Evolutionary conservation across 2,797 vertebrate genomes (phyloP).

Genomic region (Acanthopagrus latus): DNA sequence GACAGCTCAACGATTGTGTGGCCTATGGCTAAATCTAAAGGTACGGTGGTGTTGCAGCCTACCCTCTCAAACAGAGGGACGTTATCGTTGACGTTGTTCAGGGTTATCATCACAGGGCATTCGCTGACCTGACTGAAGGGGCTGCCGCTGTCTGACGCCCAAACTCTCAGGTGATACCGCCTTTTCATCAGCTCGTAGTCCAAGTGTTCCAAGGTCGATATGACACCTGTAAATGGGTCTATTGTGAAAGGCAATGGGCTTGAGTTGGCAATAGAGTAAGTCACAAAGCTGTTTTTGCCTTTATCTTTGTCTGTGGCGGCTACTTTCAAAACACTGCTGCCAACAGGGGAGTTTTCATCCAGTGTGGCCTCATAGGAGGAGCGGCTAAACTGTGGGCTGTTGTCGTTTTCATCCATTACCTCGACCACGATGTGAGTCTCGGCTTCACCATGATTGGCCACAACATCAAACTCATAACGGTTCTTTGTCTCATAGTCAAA

Average conservation of each 20-base stretch:
- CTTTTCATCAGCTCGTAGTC: constrained; percentile 97
- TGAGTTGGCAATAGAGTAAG: constrained; percentile 89
- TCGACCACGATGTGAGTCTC: constrained; percentile 87
- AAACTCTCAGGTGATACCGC: constrained; percentile 90
- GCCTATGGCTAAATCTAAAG: constrained; percentile 85
- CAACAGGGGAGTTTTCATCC: constrained; percentile 91
- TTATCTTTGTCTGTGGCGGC: constrained; percentile 88
- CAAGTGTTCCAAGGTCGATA: constrained; percentile 90
- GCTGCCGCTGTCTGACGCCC: constrained; percentile 94
- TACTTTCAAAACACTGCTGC: constrained; percentile 91
- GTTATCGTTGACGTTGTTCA: constrained; percentile 96
- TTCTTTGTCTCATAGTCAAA: constrained; percentile 88
- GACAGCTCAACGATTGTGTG: constrained; percentile 86
- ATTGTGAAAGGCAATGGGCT: constrained; percentile 90
- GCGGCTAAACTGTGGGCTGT: constrained; percentile 88
- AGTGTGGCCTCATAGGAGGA: constrained; percentile 88
- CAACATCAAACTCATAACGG: constrained; percentile 90
- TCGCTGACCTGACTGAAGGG: constrained; percentile 93
- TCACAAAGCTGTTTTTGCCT: constrained; percentile 91
- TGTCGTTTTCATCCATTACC: constrained; percentile 93
- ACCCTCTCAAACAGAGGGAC: constrained; percentile 92
- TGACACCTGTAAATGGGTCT: constrained; percentile 90
- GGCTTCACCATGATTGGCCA: constrained; percentile 82
- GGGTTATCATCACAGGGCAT: constrained; percentile 89
- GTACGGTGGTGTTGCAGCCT: constrained; percentile 91